Base-by-base conservation (phyloP, 92 coral and sea anemone species). In the Epizoanthus scotinus region DNA sequence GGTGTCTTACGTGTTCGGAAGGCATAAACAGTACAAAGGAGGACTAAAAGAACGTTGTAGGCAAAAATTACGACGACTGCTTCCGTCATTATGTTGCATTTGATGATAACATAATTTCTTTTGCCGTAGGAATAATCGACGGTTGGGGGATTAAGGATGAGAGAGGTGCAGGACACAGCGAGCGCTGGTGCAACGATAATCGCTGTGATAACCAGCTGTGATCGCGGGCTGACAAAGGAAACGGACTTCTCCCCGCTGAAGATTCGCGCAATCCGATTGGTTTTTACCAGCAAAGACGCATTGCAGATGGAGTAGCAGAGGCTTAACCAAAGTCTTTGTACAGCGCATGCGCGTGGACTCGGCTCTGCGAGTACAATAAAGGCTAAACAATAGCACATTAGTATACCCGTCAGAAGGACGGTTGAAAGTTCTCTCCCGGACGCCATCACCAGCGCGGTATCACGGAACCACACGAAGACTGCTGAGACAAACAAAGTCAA, bases 1-100 rank as follows among this genome's bases (percentile, higher is more conserved):
- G 96, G 96, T 21, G 93, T 89, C 47, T 89, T 91, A 24, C 96
- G 88, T 12, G 96, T 91, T 60, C 87, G 79, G 75, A 91, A 91
- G n/a, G 96, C 96, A 27, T 91, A 91, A 62, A 86, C 27, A 54
- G 93, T 91, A 36, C 93, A 91, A 22, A 91, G 82, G 5, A 91
- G 54, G 8, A 91, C 87, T 9, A 91, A 77, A 13, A 91, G 56
- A 2, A 80, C 87, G 84, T 90, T 91, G 86, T 91, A 91, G 47
- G 85, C 84, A 22, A 86, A 86, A 34, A 86, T 64, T 5, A 83
- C 34, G 7, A 78, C 71, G 79, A 77, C 54, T 0, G 79, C 90
- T 17, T 70, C 60, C 14, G 85, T 78, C 29, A 59, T 69, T 8
- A 73, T 82, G 36, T 75, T 84, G 77, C 96, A 91, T 34, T 84